Evolutionary conservation across 30 jellyfish, hydroid and myxozoan species (phyloP).

Genomic region (Calvadosia cruxmelitensis): DNA sequence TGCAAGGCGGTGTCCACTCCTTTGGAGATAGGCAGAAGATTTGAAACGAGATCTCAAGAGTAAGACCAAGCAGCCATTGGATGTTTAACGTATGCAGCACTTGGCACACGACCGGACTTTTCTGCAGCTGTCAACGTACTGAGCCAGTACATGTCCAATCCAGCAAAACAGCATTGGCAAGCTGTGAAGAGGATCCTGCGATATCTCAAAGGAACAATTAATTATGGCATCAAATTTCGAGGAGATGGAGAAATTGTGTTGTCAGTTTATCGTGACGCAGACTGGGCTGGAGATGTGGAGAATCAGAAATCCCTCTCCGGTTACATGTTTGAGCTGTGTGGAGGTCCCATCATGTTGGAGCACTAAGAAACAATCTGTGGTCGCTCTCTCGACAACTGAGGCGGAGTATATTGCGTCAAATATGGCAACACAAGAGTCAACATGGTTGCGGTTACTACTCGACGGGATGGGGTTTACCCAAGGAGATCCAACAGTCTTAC

Average conservation of each 20-base stretch:
- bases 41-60: conserved; percentile 6
- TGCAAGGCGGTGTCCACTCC: conserved; percentile 49
- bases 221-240: background rate
- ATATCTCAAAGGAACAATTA: conserved; percentile 11
- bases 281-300: conserved; percentile 24
- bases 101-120: conserved; percentile 32
- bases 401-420: conserved; percentile 35
- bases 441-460: no score
- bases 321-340: conserved; percentile 13
- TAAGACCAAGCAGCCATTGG: conserved; percentile 59
- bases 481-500: no score
- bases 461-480: no score
- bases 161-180: conserved; percentile 24
- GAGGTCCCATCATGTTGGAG: conserved; percentile 26
- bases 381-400: conserved; percentile 42
- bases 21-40: conserved; percentile 35
- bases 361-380: conserved; percentile 20
- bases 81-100: conserved; percentile 30
- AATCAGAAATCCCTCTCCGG: conserved; percentile 21
- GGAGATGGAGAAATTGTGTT: background rate
- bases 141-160: conserved; percentile 29
- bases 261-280: conserved; percentile 17
- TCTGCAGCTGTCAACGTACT: conserved; percentile 6
- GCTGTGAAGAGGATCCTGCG: conserved; percentile 5
- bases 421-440: conserved; percentile 23